Evolutionary conservation across 2,797 vertebrate genomes (phyloP).

Genomic region (Brachyalestes nurse): DNA sequence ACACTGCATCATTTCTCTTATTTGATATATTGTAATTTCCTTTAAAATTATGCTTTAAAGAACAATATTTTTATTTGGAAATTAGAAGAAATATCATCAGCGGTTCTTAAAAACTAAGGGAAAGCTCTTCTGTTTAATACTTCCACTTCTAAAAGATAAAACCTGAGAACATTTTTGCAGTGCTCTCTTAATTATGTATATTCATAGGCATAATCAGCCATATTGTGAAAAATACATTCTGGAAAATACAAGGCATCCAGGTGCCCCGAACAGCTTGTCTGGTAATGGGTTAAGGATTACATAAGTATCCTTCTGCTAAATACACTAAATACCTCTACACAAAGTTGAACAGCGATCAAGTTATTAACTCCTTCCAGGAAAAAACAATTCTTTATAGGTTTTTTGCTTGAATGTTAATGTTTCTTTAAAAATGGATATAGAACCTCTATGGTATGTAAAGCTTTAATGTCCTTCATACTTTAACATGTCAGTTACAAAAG

Average conservation of each 20-base stretch:
- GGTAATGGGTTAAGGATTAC: conserved; percentile 4
- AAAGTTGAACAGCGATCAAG: neutral
- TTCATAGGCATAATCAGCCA: neutral
- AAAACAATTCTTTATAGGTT: no score
- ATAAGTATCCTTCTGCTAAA: neutral
- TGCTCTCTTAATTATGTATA: no score
- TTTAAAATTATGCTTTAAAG: no score
- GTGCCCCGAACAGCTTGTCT: neutral
- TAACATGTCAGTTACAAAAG: neutral
- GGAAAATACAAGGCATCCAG: neutral
- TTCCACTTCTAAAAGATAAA: no score
- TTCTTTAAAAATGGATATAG: neutral
- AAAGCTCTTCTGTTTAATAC: no score
- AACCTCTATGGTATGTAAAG: neutral
- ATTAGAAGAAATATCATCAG: no score
- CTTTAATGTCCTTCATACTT: neutral
- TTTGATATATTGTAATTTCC: no score
- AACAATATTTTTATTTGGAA: no score
- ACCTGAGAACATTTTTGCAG: no score
- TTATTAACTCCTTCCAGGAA: neutral
- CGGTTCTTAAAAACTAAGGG: no score
- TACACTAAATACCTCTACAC: neutral
- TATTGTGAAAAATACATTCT: neutral
- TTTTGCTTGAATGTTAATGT: neutral
- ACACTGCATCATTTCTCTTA: no score